These are phyloP conservation scores for Brachyrhaphis roseni DNA, from an alignment of 2,797 vertebrate genomes.

Conservation along the genomic window DNA sequence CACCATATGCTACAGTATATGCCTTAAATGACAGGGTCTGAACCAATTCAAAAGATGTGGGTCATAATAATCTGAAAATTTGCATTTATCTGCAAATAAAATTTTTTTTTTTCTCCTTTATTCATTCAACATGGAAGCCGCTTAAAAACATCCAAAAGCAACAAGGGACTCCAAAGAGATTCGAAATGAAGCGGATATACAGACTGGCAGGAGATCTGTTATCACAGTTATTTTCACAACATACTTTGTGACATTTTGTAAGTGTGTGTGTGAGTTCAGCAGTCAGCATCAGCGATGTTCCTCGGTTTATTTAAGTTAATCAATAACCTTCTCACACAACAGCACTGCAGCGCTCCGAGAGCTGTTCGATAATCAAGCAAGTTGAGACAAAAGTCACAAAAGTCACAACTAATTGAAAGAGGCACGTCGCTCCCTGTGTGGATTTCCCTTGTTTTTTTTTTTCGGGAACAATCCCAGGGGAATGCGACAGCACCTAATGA, in stretches of 20 bases:
- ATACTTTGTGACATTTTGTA: conserved; percentile 31
- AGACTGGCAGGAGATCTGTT: conserved; percentile 22
- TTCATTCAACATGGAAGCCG: conserved; percentile 12
- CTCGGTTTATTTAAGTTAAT: conserved; percentile 27
- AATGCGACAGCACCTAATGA: conserved; percentile 33
- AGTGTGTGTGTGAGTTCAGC: conserved; percentile 11
- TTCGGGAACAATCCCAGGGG: conserved; percentile 30
- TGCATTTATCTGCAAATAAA: conserved; percentile 41
- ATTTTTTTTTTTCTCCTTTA: background rate
- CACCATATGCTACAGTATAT: conserved; percentile 60
- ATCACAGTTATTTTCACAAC: conserved; percentile 28
- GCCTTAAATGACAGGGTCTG: conserved; percentile 51
- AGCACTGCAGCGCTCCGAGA: conserved; percentile 29
- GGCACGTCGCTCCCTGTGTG: conserved; percentile 12
- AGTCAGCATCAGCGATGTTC: conserved; percentile 20
- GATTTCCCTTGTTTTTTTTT: conserved; percentile 25
- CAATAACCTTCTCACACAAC: conserved; percentile 32
- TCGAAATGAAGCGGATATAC: conserved; percentile 24
- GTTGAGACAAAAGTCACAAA: conserved; percentile 38
- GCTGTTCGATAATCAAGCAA: conserved; percentile 38
- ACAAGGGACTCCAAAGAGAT: conserved; percentile 8
- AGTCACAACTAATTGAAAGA: conserved; percentile 51
- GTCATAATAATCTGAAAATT: conserved; percentile 53
- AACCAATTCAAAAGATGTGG: conserved; percentile 50
- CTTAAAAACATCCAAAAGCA: conserved; percentile 30